These are phyloP conservation scores for Tragelaphus strepsiceros DNA, from an alignment of 2,113 vertebrate species.

Conservation along the genomic window DNA sequence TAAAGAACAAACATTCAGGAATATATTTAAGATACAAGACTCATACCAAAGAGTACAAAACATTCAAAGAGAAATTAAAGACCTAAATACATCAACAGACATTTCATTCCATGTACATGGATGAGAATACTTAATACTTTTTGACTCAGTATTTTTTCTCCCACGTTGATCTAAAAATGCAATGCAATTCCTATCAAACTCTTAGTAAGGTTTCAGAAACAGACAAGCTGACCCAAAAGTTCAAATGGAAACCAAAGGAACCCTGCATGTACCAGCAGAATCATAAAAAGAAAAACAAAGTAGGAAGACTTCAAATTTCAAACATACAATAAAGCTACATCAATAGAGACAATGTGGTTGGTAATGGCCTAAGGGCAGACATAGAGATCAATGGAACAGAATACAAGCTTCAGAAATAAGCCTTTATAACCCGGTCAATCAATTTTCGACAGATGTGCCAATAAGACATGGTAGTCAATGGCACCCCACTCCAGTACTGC, in stretches of 20 bases:
- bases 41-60: neutral
- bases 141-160: neutral
- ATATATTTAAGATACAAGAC: neutral
- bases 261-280: neutral
- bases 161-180: neutral
- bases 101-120: neutral
- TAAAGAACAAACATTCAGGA: neutral
- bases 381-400: neutral
- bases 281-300: neutral
- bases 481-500: too few relatives aligned
- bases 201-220: neutral
- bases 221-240: neutral
- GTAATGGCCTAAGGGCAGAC: neutral
- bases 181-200: neutral
- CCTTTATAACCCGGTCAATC: neutral
- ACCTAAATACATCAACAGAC: neutral
- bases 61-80: neutral
- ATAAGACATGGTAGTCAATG: neutral
- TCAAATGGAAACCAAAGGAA: neutral
- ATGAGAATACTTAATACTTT: neutral
- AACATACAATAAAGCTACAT: neutral
- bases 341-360: neutral
- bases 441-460: neutral
- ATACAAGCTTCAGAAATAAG: neutral
- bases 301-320: constrained; percentile 9